These are phyloP conservation scores for Halcyon malimbica DNA, from an alignment of 2,113 vertebrate species.

Conservation along the genomic window DNA sequence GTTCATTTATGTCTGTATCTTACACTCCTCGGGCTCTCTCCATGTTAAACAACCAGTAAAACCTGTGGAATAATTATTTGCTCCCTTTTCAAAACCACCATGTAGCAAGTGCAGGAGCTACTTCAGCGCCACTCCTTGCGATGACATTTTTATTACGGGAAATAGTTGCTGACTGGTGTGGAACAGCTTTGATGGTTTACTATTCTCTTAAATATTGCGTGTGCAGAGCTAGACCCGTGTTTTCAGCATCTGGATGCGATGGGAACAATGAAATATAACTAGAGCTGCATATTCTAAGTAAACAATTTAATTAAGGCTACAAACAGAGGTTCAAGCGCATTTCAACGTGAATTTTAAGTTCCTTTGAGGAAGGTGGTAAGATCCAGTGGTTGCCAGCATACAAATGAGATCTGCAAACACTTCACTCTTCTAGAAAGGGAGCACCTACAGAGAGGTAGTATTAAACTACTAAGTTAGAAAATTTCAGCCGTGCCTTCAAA, in stretches of 20 bases:
- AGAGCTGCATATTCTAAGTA: background rate
- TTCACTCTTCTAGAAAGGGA: background rate
- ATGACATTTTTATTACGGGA: background rate
- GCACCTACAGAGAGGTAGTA: background rate
- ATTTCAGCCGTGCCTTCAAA: background rate
- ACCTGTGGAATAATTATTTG: background rate
- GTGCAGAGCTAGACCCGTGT: background rate
- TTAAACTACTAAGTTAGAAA: background rate
- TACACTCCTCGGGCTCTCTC: background rate
- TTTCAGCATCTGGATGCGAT: background rate
- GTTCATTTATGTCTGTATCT: background rate
- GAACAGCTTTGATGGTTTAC: background rate
- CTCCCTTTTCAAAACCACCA: background rate
- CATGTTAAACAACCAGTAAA: background rate
- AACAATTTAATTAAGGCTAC: background rate
- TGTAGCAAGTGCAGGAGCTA: background rate
- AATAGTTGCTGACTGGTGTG: background rate
- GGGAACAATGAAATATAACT: background rate
- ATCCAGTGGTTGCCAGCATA: background rate
- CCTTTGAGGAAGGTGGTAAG: background rate
- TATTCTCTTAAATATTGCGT: background rate
- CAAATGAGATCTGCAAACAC: background rate
- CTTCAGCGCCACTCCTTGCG: background rate
- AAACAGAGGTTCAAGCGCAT: background rate
- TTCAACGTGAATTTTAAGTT: background rate